Conservation (phyloP, 92 coral and sea anemone genomes). For the Umimayanthus chanpuru region DNA sequence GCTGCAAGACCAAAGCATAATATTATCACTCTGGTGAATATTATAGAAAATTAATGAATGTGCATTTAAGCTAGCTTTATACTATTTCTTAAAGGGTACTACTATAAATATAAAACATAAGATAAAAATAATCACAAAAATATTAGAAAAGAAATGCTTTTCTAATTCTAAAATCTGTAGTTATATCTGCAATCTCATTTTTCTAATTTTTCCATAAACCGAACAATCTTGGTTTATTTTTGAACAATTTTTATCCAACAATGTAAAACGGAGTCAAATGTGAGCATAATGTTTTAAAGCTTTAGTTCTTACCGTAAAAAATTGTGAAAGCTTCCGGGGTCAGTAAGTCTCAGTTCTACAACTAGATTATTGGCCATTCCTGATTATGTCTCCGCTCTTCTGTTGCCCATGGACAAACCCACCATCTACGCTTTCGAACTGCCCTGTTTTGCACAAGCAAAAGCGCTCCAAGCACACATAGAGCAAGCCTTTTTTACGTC, state of each 20-base stretch:
- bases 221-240: slow-evolving; percentile 38
- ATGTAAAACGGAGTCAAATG: slow-evolving; percentile 37
- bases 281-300: slow-evolving; percentile 34
- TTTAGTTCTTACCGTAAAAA: slow-evolving; percentile 54
- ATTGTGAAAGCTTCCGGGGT: slow-evolving; percentile 54
- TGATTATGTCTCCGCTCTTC: slow-evolving; percentile 46
- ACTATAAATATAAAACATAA: not conserved
- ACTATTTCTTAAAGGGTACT: slow-evolving; percentile 22
- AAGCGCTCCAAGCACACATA: slow-evolving; percentile 40
- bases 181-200: not conserved
- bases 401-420: slow-evolving; percentile 61
- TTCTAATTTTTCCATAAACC: slow-evolving; percentile 6
- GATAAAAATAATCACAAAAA: slow-evolving; percentile 16
- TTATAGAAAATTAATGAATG: slow-evolving; percentile 40
- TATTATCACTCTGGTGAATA: slow-evolving; percentile 18
- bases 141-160: not conserved
- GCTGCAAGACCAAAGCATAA: slow-evolving; percentile 50
- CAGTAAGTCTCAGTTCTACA: slow-evolving; percentile 45
- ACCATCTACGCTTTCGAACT: slow-evolving; percentile 52
- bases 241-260: slow-evolving; percentile 18
- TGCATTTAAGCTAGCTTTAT: slow-evolving; percentile 47
- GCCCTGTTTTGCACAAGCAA: slow-evolving; percentile 46
- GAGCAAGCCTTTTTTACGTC: slow-evolving; percentile 27
- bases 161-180: slow-evolving; percentile 17
- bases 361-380: slow-evolving; percentile 60